phyloP scores from a whole-genome alignment of 2,797 vertebrate genomes.

The Eurystomus glaucurus region DNA sequence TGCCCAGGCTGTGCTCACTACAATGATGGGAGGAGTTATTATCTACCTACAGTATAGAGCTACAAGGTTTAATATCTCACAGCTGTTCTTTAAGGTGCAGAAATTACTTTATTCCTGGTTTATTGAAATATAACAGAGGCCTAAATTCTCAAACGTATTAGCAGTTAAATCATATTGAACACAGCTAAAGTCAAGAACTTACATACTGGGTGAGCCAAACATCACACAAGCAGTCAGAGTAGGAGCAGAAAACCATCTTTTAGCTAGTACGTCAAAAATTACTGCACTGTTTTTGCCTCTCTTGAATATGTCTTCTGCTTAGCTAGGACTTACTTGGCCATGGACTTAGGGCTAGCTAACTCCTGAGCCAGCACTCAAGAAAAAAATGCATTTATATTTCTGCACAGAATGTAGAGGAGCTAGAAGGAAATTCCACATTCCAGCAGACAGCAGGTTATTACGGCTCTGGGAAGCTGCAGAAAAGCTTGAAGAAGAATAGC shows the following conservation, averaged over 20 bases:
- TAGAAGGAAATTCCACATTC: neutral
- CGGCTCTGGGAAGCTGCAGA: neutral
- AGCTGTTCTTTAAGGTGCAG: conserved; percentile 52
- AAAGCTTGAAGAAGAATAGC: neutral
- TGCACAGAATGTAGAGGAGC: neutral
- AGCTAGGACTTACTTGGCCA: neutral
- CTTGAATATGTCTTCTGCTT: neutral
- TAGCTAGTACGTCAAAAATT: neutral
- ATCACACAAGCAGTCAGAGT: neutral
- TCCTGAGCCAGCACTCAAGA: neutral
- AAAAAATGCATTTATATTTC: neutral
- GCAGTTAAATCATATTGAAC: conserved; percentile 32
- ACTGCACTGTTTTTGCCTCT: neutral
- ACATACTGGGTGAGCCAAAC: neutral
- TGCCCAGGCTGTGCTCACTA: neutral
- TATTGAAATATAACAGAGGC: conserved; percentile 61
- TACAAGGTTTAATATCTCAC: conserved; percentile 55
- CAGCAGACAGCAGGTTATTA: neutral
- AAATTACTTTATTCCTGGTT: conserved; percentile 62
- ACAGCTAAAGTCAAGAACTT: neutral
- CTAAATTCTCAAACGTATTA: conserved; percentile 58
- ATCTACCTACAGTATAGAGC: neutral
- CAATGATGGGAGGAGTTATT: neutral
- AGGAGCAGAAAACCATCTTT: neutral
- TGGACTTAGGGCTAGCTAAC: neutral